phyloP scores from a whole-genome alignment of 2,113 vertebrate species.

The Herpetotheres cachinnans region DNA sequence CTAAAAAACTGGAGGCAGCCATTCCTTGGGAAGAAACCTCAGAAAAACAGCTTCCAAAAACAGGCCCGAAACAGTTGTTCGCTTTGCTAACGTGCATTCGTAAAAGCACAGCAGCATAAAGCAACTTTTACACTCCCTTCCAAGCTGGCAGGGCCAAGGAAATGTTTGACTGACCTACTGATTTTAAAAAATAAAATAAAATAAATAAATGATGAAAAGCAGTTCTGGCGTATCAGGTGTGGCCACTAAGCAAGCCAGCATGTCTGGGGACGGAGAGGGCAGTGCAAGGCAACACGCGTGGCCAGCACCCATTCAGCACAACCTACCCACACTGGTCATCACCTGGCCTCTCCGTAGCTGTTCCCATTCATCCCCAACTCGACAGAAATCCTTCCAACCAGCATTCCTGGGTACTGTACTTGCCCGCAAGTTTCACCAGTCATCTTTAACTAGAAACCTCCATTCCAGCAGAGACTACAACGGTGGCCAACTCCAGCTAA shows the following conservation, averaged over 20 bases:
- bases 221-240: not conserved
- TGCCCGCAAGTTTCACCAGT: not conserved
- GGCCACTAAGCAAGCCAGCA: not conserved
- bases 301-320: not conserved
- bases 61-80: not conserved
- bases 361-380: not conserved
- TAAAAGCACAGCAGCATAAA: not conserved
- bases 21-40: not conserved
- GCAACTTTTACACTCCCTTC: not conserved
- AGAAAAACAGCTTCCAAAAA: not conserved
- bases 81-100: not conserved
- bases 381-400: not conserved
- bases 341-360: not conserved
- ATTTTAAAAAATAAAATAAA: not conserved
- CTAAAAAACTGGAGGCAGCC: not conserved
- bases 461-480: not conserved
- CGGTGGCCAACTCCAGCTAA: not conserved
- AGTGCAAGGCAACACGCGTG: not conserved
- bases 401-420: not conserved
- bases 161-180: not conserved
- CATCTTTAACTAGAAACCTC: not conserved
- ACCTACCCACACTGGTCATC: not conserved
- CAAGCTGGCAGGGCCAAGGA: not conserved
- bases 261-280: not conserved
- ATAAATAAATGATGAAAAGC: not conserved